Base-by-base conservation (phyloP, 92 coral and sea anemone species). In the Phymanthus crucifer region DNA sequence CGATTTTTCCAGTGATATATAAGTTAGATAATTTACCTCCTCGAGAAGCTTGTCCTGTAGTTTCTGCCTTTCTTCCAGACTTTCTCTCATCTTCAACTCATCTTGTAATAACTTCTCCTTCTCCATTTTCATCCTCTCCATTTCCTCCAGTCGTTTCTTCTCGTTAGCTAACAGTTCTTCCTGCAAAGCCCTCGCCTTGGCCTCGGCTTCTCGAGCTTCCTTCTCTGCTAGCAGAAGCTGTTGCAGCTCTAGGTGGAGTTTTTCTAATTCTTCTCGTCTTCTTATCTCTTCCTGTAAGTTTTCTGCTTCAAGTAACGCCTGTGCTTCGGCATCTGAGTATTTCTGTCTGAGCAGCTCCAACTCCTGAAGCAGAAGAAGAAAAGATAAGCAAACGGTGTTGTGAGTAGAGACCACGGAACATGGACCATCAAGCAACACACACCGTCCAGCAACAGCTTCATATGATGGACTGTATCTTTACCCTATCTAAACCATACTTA, bases 1-100 rank as follows among this genome's bases (percentile, higher is more conserved):
- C n/a, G n/a, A n/a, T n/a, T n/a, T n/a, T n/a, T n/a, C n/a, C n/a
- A n/a, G n/a, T n/a, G n/a, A 43, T 0, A 16, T 40, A 5, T n/a
- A n/a, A 40, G 57, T 26, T 73, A 17, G 21, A 10, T 29, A n/a
- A n/a, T 76, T 78, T 83, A 94, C 98, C 92, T 94, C 98, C 48
- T 90, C 97, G 23, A 94, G 89, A 21, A 94, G 33, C 40, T 85
- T 89, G 64, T 90, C 98, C 52, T 94, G 93, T 54, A 90, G 86
- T 92, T 89, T 92, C 73, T 94, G 98, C 75, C 87, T 86, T 40
- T 92, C 98, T 73, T 94, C 98, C 29, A 94, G 80, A 64, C 89
- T 89, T 73, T 92, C 98, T 71, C 98, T 72, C 76, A 86, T 90
- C 84, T 77, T 85, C 70, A 89, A 84, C 76, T 94, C 98, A 43